phyloP scores from a whole-genome alignment of 2,113 vertebrate genomes.

The Antigone vipio region DNA sequence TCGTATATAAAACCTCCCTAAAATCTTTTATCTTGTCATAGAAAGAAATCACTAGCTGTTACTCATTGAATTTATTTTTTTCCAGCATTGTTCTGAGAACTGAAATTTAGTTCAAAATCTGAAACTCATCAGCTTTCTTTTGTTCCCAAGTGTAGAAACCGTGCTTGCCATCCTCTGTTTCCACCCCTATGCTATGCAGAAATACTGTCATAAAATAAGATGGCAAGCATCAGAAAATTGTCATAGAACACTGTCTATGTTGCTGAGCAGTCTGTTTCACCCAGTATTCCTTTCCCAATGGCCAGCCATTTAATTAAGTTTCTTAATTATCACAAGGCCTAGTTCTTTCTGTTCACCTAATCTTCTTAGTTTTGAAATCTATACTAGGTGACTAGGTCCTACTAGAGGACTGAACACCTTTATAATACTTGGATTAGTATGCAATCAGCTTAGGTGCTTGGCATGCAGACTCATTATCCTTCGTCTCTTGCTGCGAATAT shows the following conservation, averaged over 20 bases:
- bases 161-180: background rate
- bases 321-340: background rate
- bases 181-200: background rate
- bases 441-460: rapidly evolving
- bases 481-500: background rate
- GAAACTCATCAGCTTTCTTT: background rate
- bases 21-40: background rate
- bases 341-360: background rate
- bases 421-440: background rate
- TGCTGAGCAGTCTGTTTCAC: background rate
- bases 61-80: background rate
- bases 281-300: background rate
- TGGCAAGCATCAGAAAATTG: background rate
- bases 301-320: background rate
- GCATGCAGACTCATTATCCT: background rate
- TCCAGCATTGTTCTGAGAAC: background rate
- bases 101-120: background rate
- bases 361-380: background rate
- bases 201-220: background rate
- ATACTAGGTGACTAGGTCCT: background rate
- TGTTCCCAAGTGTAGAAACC: background rate
- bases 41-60: background rate
- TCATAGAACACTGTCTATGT: background rate
- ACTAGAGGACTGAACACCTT: background rate
- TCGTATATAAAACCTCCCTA: background rate